Evolutionary conservation across 2,113 vertebrate genomes (phyloP).

Genomic region (Pantherophis guttatus): DNA sequence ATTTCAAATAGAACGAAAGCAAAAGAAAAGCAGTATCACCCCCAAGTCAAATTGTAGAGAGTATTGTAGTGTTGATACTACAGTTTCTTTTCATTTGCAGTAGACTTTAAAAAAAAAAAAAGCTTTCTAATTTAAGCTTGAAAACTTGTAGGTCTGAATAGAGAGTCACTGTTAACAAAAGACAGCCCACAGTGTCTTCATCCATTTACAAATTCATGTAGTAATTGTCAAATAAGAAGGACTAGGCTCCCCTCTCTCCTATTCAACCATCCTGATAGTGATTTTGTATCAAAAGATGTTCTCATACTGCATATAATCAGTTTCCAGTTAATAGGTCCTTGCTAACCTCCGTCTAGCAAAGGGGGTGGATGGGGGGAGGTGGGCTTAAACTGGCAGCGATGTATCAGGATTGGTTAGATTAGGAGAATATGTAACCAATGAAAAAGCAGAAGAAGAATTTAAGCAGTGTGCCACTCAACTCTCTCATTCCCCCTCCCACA

Average conservation of each 20-base stretch:
- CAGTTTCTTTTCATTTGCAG: slow-evolving; percentile 49
- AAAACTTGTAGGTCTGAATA: slow-evolving; percentile 31
- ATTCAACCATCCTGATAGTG: slow-evolving; percentile 74
- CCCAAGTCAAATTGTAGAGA: slow-evolving; percentile 47
- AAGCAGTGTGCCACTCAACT: slow-evolving; percentile 64
- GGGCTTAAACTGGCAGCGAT: slow-evolving; percentile 68
- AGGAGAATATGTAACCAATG: slow-evolving; percentile 77
- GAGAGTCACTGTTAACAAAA: slow-evolving; percentile 45
- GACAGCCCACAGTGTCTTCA: slow-evolving; percentile 52
- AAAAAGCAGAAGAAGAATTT: slow-evolving; percentile 63
- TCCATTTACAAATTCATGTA: slow-evolving; percentile 56
- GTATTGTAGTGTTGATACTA: slow-evolving; percentile 43
- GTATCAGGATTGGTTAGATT: slow-evolving; percentile 76
- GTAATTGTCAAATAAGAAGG: slow-evolving; percentile 66
- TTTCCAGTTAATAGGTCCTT: slow-evolving; percentile 61
- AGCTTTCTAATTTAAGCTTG: slow-evolving; percentile 56
- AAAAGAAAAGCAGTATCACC: slow-evolving; percentile 29
- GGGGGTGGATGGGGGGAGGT: slow-evolving; percentile 62
- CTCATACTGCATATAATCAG: slow-evolving; percentile 74
- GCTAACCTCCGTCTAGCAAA: slow-evolving; percentile 63
- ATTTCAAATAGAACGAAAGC: slow-evolving; percentile 34
- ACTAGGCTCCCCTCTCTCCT: slow-evolving; percentile 70
- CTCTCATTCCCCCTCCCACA: slow-evolving; percentile 57
- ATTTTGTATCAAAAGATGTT: slow-evolving; percentile 79
- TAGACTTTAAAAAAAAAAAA: background rate